Evolutionary conservation across 2,888 invertebrate genomes (phyloP), one percentile per base, ranked within the genome.

Genomic region (Apodemia hepburni): DNA sequence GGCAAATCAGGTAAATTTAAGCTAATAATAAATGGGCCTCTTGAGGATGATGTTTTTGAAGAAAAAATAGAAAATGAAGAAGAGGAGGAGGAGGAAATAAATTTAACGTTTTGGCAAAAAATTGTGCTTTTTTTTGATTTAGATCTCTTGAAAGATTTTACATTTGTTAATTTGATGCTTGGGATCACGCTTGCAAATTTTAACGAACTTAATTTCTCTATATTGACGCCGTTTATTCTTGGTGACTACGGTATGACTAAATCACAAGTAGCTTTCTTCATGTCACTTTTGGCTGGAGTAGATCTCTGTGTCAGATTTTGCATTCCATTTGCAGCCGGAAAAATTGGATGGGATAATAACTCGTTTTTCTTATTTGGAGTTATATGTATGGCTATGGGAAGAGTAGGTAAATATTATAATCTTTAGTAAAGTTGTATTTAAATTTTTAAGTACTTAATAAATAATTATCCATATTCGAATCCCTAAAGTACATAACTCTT

Each of bases 181-280:
- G 96, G 96, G 0, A 87, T 95, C 59, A 95, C 95, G 0, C 83
- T 95, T 49, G 95, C 95, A 0, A 94, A 94, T 74, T 95, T 95
- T 72, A 94, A 93, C 5, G 96, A 96, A 78, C 72, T 95, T 7
- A 96, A 96, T 77, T 96, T 96, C 76, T 94, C 95, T 2, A 92
- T 95, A 60, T 74, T 96, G 60, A 95, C 95, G 0, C 95, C 96
- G 0, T 95, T 95, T 68, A 94, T 96, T 70, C 82, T 96, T n/a
- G 92, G 92, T 18, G 95, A 95, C 72, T 94, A 94, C 72, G 93
- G 94, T 0, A 93, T 94, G 71, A 82, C 82, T 1, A 93, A 92
- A 70, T 72, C 87, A 4, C 87, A 95, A 80, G 94, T 94, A 0
- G 95, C 96, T 0, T 81, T 93, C 15, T 94, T 94, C 61, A 95